These are phyloP conservation scores for Siderastrea radians DNA, from an alignment of 92 coral and sea anemone species.

Conservation along the genomic window DNA sequence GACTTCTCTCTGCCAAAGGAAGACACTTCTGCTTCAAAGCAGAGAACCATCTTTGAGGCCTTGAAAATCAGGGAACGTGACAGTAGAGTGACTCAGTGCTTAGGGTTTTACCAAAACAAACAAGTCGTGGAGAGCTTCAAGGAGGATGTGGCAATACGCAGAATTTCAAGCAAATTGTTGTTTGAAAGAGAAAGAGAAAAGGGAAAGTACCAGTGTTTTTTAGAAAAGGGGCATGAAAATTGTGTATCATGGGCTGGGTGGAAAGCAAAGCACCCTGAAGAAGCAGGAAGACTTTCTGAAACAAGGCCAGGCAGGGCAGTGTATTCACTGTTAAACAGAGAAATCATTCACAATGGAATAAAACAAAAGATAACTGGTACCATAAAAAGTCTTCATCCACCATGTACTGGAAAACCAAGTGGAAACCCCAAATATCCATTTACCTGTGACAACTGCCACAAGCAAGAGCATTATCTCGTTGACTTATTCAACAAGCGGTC, in stretches of 20 bases:
- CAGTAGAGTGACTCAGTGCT: not conserved
- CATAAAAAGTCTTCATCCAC: not conserved
- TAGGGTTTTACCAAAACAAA: not conserved
- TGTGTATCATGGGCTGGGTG: no score
- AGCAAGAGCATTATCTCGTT: no score
- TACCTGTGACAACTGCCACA: no score
- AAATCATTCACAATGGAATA: not conserved
- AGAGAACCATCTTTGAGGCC: not conserved
- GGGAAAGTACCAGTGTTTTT: not conserved
- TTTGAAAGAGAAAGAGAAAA: not conserved
- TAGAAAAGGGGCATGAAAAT: not conserved
- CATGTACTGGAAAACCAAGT: no score
- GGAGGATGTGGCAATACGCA: slow-evolving; percentile 1
- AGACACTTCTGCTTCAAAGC: not conserved
- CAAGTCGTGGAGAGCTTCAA: not conserved
- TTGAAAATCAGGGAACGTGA: not conserved
- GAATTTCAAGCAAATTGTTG: slow-evolving; percentile 2
- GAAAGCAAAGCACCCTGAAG: not conserved
- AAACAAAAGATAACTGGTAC: not conserved
- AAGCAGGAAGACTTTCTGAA: slow-evolving; percentile 19
- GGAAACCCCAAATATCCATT: no score
- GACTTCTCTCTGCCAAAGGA: not conserved
- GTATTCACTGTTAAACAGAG: not conserved
- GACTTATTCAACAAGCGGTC: no score
- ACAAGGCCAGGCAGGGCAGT: slow-evolving; percentile 31